Evolutionary conservation across 2,113 vertebrate genomes (phyloP).

Genomic region (Spermophilus dauricus): DNA sequence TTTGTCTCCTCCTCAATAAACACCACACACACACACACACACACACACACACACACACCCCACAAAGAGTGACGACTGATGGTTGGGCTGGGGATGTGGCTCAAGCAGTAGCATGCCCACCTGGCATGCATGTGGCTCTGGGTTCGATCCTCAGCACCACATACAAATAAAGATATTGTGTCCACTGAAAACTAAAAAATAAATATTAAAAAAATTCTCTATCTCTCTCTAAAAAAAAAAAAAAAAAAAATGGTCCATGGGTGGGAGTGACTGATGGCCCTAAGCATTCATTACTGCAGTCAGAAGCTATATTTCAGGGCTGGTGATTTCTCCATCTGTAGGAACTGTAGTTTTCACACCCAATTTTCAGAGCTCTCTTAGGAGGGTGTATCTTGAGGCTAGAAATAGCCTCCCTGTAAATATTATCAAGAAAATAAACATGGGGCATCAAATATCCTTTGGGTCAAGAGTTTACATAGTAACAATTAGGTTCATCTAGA

Average conservation of each 20-base stretch:
- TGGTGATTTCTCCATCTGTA: constrained; percentile 30
- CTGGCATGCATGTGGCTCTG: too few relatives aligned
- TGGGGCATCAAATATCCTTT: neutral
- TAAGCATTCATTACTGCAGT: constrained; percentile 1
- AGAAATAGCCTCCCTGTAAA: constrained; percentile 59
- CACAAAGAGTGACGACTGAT: too few relatives aligned
- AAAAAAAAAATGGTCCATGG: too few relatives aligned
- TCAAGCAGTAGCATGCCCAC: too few relatives aligned
- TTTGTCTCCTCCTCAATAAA: neutral
- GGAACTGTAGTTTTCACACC: neutral
- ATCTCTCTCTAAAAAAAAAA: too few relatives aligned
- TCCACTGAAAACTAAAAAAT: too few relatives aligned
- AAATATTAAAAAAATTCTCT: too few relatives aligned
- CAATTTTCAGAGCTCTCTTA: constrained; percentile 29
- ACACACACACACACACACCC: too few relatives aligned
- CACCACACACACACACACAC: too few relatives aligned
- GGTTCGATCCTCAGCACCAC: too few relatives aligned
- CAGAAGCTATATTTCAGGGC: constrained; percentile 58
- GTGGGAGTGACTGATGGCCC: neutral
- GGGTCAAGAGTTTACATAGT: constrained; percentile 35
- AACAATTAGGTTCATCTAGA: constrained; percentile 19
- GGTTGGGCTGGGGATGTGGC: too few relatives aligned
- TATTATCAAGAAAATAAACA: constrained; percentile 60
- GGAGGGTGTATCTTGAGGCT: constrained; percentile 21
- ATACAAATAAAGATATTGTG: too few relatives aligned